A percentile compares a stretch with the other conserved stretches of the same genome.
phyloP scores from a whole-genome alignment of 2,888 invertebrate genomes.

The Geophilus truncorum region DNA sequence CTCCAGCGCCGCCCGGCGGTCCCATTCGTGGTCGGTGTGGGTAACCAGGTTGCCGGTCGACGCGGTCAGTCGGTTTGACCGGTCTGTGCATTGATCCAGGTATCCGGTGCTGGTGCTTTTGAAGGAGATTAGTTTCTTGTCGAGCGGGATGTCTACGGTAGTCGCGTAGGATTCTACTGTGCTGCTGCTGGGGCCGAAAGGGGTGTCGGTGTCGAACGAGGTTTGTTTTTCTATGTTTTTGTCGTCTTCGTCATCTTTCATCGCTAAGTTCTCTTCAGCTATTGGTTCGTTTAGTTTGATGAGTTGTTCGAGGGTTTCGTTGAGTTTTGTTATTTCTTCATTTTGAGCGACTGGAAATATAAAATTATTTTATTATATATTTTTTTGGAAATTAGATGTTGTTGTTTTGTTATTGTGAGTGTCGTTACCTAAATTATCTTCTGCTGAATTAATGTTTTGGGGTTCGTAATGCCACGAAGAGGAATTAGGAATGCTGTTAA shows the following conservation, averaged over 20 bases:
- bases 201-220: background rate
- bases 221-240: background rate
- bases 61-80: background rate
- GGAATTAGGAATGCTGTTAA: background rate
- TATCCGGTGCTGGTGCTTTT: constrained; percentile 31
- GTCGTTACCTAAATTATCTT: background rate
- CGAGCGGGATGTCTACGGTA: background rate
- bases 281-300: background rate
- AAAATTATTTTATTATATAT: background rate
- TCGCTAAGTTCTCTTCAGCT: background rate
- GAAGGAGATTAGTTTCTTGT: constrained; percentile 38
- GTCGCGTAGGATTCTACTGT: background rate
- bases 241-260: background rate
- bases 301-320: background rate
- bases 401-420: background rate
- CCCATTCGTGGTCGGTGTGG: constrained; percentile 28
- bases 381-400: background rate
- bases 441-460: background rate
- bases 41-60: constrained; percentile 27
- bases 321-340: background rate
- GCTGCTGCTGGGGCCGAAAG: background rate
- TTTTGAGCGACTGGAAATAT: background rate
- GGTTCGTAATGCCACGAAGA: background rate
- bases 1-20: background rate
- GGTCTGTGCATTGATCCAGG: constrained; percentile 9